These are phyloP conservation scores for Parthenolecanium corni DNA, from an alignment of 2,888 invertebrate species.

Conservation along the genomic window DNA sequence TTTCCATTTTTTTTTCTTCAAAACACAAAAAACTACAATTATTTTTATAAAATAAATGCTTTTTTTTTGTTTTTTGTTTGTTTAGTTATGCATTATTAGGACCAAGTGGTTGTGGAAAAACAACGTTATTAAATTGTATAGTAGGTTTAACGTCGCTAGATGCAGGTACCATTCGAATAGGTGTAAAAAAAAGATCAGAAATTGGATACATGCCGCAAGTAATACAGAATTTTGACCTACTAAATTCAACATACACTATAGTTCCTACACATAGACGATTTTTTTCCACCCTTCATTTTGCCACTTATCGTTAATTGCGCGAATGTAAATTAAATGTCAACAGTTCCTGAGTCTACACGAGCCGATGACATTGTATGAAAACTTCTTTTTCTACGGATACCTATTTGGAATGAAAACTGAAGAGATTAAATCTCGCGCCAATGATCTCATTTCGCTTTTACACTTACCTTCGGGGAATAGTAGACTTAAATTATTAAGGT, in stretches of 20 bases:
- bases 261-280: too few relatives aligned
- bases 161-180: constrained; percentile 40
- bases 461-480: neutral
- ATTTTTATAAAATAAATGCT: too few relatives aligned
- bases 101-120: constrained; percentile 47
- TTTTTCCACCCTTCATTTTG: too few relatives aligned
- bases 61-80: constrained; percentile 26
- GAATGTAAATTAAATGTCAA: neutral
- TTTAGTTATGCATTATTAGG: constrained; percentile 45
- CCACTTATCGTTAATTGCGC: too few relatives aligned
- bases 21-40: too few relatives aligned
- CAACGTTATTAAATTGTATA: constrained; percentile 44
- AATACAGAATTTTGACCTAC: constrained; percentile 26
- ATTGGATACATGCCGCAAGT: constrained; percentile 48
- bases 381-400: constrained; percentile 10
- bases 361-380: constrained; percentile 4
- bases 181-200: constrained; percentile 42
- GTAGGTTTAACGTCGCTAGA: constrained; percentile 42
- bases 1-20: neutral
- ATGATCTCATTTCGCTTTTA: constrained; percentile 8
- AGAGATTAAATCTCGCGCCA: neutral
- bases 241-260: too few relatives aligned
- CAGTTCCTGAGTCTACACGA: constrained; percentile 4
- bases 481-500: neutral
- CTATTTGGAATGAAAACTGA: constrained; percentile 5